These are phyloP conservation scores for Epirrita christyi DNA, from an alignment of 2,888 invertebrate species.

Conservation along the genomic window DNA sequence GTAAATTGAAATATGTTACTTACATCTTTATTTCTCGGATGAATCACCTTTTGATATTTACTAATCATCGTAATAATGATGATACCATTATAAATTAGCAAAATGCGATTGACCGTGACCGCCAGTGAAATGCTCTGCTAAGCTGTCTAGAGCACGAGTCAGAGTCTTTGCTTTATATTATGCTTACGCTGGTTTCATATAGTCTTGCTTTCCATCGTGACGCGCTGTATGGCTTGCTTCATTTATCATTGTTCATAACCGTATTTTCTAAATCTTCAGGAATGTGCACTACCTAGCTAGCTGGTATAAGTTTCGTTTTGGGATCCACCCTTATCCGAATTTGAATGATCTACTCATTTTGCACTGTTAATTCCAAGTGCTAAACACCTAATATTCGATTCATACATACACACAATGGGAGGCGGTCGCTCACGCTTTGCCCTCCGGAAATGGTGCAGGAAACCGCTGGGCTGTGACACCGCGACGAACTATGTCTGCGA, in stretches of 20 bases:
- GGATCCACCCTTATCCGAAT: neutral
- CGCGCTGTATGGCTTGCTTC: no score
- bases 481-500: slow-evolving; percentile 29
- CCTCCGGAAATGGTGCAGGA: slow-evolving; percentile 70
- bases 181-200: no score
- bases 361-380: slow-evolving; percentile 20
- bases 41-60: slow-evolving; percentile 20
- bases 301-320: neutral
- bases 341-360: neutral
- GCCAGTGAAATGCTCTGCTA: neutral
- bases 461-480: slow-evolving; percentile 57
- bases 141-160: neutral
- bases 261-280: neutral
- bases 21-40: slow-evolving; percentile 1
- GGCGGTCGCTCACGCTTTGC: slow-evolving; percentile 46
- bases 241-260: no score
- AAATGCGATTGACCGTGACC: slow-evolving; percentile 6
- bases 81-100: slow-evolving; percentile 6
- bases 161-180: no score
- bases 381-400: slow-evolving; percentile 28
- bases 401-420: slow-evolving; percentile 40
- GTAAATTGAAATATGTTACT: neutral
- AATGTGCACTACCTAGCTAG: neutral
- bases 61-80: slow-evolving; percentile 10
- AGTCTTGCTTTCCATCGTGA: no score